Base-by-base conservation (phyloP, 2,888 invertebrate species). In the Tiliacea aurago region DNA sequence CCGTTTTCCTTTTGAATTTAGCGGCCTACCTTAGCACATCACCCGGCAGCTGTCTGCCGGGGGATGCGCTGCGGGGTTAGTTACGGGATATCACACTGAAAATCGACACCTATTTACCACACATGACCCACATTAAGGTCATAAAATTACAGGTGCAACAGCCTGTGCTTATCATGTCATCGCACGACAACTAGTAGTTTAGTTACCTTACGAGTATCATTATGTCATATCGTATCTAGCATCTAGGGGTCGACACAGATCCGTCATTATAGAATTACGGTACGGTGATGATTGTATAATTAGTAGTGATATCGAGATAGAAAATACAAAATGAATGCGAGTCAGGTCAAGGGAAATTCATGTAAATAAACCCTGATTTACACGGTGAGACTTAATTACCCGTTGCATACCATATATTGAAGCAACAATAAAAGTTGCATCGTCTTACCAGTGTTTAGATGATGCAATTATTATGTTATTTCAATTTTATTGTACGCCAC, bases 191-290 rank as follows among this genome's bases (percentile, higher is more conserved):
- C 51, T 63, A 47, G 51, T 56, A 37, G 66, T 71, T 71, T 56
- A 37, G 66, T 71, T 71, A 76, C 28, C n/a, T 11, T 43, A 65
- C 51, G 61, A 43, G 37, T 58, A 47, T 68, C 68, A 81, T 86
- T 73, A 78, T 61, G 41, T 67, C 66, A 47, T 83, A 79, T 67
- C 66, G 43, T 83, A 79, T 83, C 84, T 70, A 33, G 37, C 71
- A 83, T 81, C 80, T 84, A 41, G 56, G 56, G 61, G 72, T 72
- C 77, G 53, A 51, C 53, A 62, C 49, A 51, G 58, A 83, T 77
- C 62, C 23, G 41, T 74, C 51, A 85, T 80, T 83, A 82, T 73
- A 63, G 33, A 72, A 74, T 73, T 53, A 73, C 20, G 0, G 20
- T 11, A 13, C 33, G 37, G 63, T 61, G 43, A 28, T 65, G 51